Evolutionary conservation across 2,797 vertebrate genomes (phyloP).

Genomic region (Falco berigora): DNA sequence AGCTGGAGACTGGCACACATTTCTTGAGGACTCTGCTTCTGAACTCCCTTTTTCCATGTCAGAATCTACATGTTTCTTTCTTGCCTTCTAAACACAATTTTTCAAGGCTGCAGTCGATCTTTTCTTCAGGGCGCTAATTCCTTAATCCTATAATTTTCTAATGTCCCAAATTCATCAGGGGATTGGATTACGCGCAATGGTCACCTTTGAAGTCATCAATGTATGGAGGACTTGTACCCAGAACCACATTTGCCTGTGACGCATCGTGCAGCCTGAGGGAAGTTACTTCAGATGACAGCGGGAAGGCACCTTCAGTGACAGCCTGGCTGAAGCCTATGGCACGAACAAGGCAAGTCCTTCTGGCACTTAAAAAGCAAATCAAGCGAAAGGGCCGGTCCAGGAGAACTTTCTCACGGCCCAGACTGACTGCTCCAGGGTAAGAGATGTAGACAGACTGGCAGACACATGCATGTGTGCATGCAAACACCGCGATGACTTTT

Average conservation of each 20-base stretch:
- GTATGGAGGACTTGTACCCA: neutral
- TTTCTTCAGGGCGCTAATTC: neutral
- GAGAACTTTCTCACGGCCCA: neutral
- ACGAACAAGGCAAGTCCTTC: neutral
- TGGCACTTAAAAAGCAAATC: neutral
- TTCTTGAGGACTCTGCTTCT: neutral
- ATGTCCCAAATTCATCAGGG: neutral
- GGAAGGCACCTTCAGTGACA: neutral
- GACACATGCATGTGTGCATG: accelerated
- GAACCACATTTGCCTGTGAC: neutral
- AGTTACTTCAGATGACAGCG: neutral
- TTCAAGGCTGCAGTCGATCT: neutral
- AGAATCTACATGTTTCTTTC: neutral
- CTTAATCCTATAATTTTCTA: neutral
- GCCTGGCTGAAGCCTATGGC: neutral
- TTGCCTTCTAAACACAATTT: neutral
- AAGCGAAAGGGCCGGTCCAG: neutral
- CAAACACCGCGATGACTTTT: neutral
- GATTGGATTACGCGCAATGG: neutral
- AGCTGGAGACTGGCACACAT: neutral
- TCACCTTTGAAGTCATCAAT: neutral
- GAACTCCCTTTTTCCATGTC: neutral
- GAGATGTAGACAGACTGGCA: neutral
- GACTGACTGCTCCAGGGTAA: neutral
- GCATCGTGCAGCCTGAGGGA: neutral